Base-by-base conservation (phyloP, 2,888 invertebrate species). In the Polyploca ridens region DNA sequence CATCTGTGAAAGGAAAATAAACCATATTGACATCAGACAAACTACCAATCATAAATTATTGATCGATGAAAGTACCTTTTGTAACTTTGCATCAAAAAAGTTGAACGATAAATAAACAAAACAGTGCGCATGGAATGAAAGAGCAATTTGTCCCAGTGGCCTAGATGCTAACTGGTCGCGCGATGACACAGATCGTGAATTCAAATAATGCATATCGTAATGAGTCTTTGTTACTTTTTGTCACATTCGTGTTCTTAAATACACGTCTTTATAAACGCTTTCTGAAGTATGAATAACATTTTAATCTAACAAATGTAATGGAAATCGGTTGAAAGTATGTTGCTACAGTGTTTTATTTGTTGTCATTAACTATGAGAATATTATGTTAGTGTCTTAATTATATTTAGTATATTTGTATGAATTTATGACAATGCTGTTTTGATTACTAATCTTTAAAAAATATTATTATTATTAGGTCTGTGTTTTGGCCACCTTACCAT, bases 1-100 rank as follows among this genome's bases (percentile, higher is more conserved):
- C 93, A 93, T 93, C 93, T 93, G 90, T 57, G 77, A 82, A 73
- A 58, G 19, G n/a, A 71, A 73, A 72, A 69, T 35, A n/a, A 27
- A 60, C 33, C 13, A 63, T 64, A 62, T 46, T 54, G 46, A 41
- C 60, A 54, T 54, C 19, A 54, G 19, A 54, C 16, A 19, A 54
- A 10, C n/a, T 54, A 19, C n/a, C 54, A 54, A 54, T 54, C 49
- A 49, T 49, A 14, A 49, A 49, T 16, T 6, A 7, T 16, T 49
- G 7, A 49, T 49, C 16, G 6, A 49, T 49, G 49, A 49, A 54
- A 19, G 54, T 54, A 19, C 8, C n/a, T 46, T 46, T 46, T 14
- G n/a, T n/a, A 54, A 7, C 6, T 49, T 49, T 49, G 14, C 7
- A 49, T 6, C n/a, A 16, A n/a, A n/a, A 46, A n/a, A n/a, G 10